phyloP scores from a whole-genome alignment of 2,113 vertebrate species.

The Mesembrinibis cayennensis region DNA sequence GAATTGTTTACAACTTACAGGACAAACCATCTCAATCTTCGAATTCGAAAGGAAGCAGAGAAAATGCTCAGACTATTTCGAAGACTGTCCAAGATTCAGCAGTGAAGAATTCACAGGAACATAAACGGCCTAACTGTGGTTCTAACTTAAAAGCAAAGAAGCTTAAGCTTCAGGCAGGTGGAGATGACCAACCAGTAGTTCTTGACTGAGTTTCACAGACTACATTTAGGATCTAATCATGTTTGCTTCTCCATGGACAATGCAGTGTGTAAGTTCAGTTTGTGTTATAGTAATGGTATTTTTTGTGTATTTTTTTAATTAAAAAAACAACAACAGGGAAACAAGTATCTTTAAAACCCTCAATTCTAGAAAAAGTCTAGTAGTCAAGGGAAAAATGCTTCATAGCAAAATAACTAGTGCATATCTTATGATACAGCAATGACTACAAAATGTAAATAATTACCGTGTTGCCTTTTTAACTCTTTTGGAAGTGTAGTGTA shows the following conservation, averaged over 20 bases:
- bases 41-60: not conserved
- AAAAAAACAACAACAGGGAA: not conserved
- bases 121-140: slow-evolving; percentile 62
- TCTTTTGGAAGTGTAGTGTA: not conserved
- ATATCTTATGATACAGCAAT: not conserved
- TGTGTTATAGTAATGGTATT: not conserved
- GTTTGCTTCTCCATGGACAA: not conserved
- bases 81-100: not conserved
- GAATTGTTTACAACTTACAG: slow-evolving; percentile 38
- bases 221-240: not conserved
- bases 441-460: not conserved
- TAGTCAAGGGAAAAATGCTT: not conserved
- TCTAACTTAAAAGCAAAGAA: slow-evolving; percentile 66
- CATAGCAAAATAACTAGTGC: not conserved
- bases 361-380: not conserved
- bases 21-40: slow-evolving; percentile 18
- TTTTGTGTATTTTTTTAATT: not conserved
- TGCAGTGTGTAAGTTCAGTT: not conserved
- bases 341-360: not conserved
- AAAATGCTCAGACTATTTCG: not conserved
- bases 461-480: not conserved
- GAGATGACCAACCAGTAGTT: slow-evolving; percentile 13
- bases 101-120: slow-evolving; percentile 71
- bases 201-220: slow-evolving; percentile 31
- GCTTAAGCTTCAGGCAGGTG: slow-evolving; percentile 43